Evolutionary conservation across 2,888 invertebrate genomes (phyloP), one percentile per base, ranked within the genome.

Genomic region (Leptura quadrifasciata): DNA sequence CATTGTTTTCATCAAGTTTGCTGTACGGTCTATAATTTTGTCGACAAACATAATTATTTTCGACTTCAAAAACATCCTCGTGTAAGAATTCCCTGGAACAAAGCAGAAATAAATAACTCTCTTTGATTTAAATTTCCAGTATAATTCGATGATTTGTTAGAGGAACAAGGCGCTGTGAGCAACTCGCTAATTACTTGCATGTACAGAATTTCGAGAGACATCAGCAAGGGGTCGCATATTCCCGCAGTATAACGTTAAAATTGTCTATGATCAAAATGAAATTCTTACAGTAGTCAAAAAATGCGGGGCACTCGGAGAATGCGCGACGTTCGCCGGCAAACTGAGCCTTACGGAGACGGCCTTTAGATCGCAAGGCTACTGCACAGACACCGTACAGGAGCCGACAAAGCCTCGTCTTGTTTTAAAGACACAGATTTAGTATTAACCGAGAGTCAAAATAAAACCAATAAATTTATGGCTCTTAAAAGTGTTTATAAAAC

Each of bases 281-380:
- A 88, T 89, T 88, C 88, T 86, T 87, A 88, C 88, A 88, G 88
- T 88, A 89, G 88, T 88, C 88, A 87, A 88, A 88, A 88, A 88
- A 88, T 88, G 85, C 85, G 79, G 79, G 83, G 80, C 82, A 79
- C 84, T 82, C 83, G 68, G 35, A 85, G 88, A 86, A 88, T 87
- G 86, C 71, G 58, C 21, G 24, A 76, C 75, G 78, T 75, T 81
- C 69, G 75, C 74, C 79, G 82, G 81, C 80, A 86, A 83, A 84
- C 74, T 83, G 79, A 80, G 58, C 85, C 84, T 81, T 86, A 86
- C 78, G 82, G 74, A 72, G 68, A 68, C 75, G 73, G 55, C 69
- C 76, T 77, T 79, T 78, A 81, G 80, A 74, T 70, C 63, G 77
- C 60, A 57, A 75, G 67, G 79, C 80, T 76, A 61, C 72, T 68